Conservation (phyloP, 2,113 vertebrate species). For the Takifugu flavidus region DNA sequence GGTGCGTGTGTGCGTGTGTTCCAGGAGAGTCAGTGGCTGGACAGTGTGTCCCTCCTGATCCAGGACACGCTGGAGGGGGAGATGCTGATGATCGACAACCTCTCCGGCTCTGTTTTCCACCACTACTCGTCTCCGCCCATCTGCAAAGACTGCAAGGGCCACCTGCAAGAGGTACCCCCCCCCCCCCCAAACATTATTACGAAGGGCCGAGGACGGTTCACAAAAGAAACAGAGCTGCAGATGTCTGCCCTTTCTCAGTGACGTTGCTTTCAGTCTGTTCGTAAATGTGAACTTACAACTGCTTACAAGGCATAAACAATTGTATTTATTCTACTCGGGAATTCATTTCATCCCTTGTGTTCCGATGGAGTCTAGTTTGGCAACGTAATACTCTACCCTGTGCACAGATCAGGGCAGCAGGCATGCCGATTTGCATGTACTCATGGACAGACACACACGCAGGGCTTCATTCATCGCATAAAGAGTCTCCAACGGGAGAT, state of each 20-base stretch:
- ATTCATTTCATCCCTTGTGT: too few species aligned
- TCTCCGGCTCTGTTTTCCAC: conserved; percentile 98
- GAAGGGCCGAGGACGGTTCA: too few species aligned
- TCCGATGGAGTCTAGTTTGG: too few species aligned
- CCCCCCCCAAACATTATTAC: not conserved
- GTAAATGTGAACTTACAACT: too few species aligned
- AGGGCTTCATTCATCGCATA: conserved; percentile 48
- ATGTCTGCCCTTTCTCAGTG: too few species aligned
- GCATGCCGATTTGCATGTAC: conserved; percentile 17
- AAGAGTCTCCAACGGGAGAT: conserved; percentile 13
- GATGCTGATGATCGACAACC: conserved; percentile 99
- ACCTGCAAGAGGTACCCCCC: conserved; percentile 88
- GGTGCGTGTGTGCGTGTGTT: conserved; percentile 36
- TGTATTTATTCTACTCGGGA: too few species aligned
- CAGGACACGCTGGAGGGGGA: conserved; percentile 98
- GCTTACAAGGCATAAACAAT: too few species aligned
- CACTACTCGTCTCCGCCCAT: conserved; percentile 92
- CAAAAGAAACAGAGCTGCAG: too few species aligned
- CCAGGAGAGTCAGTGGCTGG: conserved; percentile 99
- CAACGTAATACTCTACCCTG: too few species aligned
- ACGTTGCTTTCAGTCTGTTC: too few species aligned
- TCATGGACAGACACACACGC: not conserved
- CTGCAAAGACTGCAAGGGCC: conserved; percentile 87
- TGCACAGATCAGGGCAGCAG: not conserved
- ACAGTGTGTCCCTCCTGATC: conserved; percentile 99